phyloP scores from a whole-genome alignment of 2,113 vertebrate genomes.

The Gavialis gangeticus region DNA sequence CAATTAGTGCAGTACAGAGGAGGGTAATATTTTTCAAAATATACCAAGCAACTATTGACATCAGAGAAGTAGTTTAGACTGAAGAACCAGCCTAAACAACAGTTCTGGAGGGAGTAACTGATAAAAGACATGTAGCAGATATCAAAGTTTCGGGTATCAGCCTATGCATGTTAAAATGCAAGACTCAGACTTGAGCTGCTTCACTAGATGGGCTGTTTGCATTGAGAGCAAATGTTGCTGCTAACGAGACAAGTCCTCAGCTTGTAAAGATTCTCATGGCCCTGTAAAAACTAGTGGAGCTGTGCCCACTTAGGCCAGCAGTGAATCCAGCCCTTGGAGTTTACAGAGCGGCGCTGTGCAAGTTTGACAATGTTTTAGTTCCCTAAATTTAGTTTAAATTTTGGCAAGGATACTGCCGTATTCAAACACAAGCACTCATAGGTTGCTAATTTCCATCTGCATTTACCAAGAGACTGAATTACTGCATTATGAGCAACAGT shows the following conservation, averaged over 20 bases:
- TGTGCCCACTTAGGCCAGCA: neutral
- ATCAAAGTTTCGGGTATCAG: neutral
- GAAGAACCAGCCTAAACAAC: neutral
- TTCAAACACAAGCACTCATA: neutral
- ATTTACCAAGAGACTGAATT: neutral
- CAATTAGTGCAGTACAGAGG: neutral
- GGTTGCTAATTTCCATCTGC: neutral
- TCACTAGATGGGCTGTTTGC: neutral
- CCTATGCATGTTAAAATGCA: neutral
- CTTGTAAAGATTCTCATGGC: neutral
- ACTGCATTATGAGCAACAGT: rapidly evolving
- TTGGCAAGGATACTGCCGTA: neutral
- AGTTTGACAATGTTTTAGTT: neutral
- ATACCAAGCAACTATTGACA: neutral
- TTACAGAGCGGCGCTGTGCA: neutral
- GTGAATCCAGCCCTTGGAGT: rapidly evolving
- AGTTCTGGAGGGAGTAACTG: neutral
- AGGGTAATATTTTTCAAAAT: neutral
- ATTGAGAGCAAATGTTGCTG: neutral
- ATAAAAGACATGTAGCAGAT: neutral
- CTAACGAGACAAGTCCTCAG: neutral
- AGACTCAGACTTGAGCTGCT: neutral
- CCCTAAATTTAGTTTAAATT: neutral
- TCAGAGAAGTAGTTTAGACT: neutral
- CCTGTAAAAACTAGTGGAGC: neutral